phyloP scores from a whole-genome alignment of 2,888 invertebrate species.

The Lepetodrilus schrolli region DNA sequence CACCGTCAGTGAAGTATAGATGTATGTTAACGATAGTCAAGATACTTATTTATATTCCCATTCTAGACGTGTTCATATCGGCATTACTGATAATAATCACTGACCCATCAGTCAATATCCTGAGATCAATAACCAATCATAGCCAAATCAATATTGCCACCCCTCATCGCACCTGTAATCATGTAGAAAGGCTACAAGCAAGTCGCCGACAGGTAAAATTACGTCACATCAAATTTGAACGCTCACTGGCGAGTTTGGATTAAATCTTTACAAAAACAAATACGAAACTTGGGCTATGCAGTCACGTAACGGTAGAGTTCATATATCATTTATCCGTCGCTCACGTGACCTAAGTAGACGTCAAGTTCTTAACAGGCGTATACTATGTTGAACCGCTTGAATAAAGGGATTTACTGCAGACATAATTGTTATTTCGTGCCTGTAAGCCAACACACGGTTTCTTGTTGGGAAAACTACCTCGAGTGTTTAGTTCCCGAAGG shows the following conservation, averaged over 20 bases:
- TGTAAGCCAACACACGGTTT: neutral
- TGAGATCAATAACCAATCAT: slow-evolving; percentile 8
- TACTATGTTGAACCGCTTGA: neutral
- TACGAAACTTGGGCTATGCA: too few species aligned
- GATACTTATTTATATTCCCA: neutral
- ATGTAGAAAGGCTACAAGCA: neutral
- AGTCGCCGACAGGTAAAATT: neutral
- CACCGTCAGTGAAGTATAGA: too few species aligned
- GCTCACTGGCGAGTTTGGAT: too few species aligned
- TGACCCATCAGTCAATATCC: slow-evolving; percentile 4
- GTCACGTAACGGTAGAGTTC: neutral
- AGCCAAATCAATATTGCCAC: neutral
- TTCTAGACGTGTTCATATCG: neutral
- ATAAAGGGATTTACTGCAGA: neutral
- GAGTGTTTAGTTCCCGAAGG: neutral
- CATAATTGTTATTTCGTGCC: slow-evolving; percentile 22
- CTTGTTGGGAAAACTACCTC: slow-evolving; percentile 3
- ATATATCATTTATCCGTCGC: neutral
- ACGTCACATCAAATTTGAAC: too few species aligned
- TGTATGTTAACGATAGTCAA: neutral
- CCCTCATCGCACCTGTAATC: neutral
- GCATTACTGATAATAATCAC: neutral
- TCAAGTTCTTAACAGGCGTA: neutral
- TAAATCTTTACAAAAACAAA: too few species aligned
- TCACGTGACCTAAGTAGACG: neutral